Evolutionary conservation across 2,113 vertebrate genomes (phyloP), one percentile per base, ranked within the genome.

Genomic region (Trinectes maculatus): DNA sequence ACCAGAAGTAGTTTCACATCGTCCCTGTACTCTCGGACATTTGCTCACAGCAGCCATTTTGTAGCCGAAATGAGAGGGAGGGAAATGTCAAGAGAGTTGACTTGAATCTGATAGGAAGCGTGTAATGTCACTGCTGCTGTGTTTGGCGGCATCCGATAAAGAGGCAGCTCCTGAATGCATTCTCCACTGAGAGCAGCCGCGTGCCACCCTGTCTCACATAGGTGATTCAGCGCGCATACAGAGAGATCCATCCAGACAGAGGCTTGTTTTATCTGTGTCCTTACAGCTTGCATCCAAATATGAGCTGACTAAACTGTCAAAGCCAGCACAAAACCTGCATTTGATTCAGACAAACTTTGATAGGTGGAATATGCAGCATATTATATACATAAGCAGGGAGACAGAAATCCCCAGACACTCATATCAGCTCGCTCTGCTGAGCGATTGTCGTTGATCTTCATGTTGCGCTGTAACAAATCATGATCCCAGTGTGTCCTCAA

Each of bases 61-160:
- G 26, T 26, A 52, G 28, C 18, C 8, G 5, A 26, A 66, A 53
- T 10, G 5, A 64, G 21, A 29, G 11, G 22, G 15, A 71, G n/a
- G 47, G 31, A 59, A 72, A 74, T 63, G 65, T 79, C 74, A 56
- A 73, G 74, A 40, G 74, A 68, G 51, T 21, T 40, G 36, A 60
- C 67, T 61, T 49, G 51, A 57, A 28, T 64, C 48, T 22, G 63
- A 76, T 40, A 47, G 43, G 42, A 49, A 26, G 46, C 6, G 5
- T 74, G 71, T 57, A 69, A 81, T 71, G 78, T 79, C 77, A 53
- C 16, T 0, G n/a, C 16, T 0, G 48, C 37, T 3, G 52, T 70
- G 61, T 72, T 60, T 19, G 5, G 67, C 16, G 0, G 46, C 18
- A 36, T 82, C 56, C 58, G 62, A 72, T 77, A 59, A 77, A 54